Base-by-base conservation (phyloP, 2,113 vertebrate genomes). In the Sardina pilchardus region DNA sequence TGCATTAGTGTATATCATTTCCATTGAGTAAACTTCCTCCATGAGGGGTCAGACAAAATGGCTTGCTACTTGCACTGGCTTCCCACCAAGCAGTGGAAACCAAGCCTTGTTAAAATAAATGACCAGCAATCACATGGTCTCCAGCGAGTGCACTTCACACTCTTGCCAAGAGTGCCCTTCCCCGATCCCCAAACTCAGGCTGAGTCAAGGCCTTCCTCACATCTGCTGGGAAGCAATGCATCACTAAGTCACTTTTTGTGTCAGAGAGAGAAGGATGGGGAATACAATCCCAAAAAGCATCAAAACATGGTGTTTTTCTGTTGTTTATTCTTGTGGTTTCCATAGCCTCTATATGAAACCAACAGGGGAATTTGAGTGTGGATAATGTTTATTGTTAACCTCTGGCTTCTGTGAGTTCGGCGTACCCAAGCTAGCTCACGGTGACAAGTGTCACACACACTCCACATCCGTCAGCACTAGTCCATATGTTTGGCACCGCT, bases 91-190 rank as follows among this genome's bases (percentile, higher is more conserved):
- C 71, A 78, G 71, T 36, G 71, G 71, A 36, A 78, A 78, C 71
- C 30, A 36, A 78, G 26, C 34, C 30, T 78, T 78, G 71, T 78
- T 78, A 78, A 78, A 78, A 78, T 78, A 78, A 78, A 78, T 78
- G 71, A 36, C 71, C 34, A 78, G 71, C 39, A 78, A 78, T 78
- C 71, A 78, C 71, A 78, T 78, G 71, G 30, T 14, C 71, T 78
- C 12, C 30, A 78, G 71, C 10, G 30, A 78, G 71, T 10, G 14
- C 16, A 34, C 71, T 34, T 36, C 71, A 78, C 71, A 78, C 14
- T 36, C 71, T 3, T 36, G 71, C 71, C 71, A 78, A 78, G 26
- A 17, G 36, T 34, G 71, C 10, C 63, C 71, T 78, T 71, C 26
- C 63, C 63, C 14, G 26, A 71, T 26, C 63, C 63, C 2, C n/a